phyloP scores from a whole-genome alignment of 2,797 vertebrate genomes.

The Acanthiza pusilla region DNA sequence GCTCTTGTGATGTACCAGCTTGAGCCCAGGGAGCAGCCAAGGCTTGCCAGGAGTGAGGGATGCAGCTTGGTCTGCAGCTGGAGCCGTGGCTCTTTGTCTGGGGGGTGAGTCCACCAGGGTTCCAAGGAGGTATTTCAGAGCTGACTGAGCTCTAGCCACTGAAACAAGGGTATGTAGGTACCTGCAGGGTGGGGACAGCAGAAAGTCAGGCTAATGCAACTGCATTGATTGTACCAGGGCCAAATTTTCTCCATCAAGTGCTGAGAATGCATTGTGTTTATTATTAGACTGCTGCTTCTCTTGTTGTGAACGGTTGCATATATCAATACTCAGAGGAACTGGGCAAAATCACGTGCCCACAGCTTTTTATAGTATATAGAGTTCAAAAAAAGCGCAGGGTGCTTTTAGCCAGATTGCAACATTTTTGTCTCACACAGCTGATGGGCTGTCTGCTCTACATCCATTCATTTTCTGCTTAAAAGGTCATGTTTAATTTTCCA shows the following conservation, averaged over 20 bases:
- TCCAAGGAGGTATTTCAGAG: not conserved
- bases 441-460: not conserved
- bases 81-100: fast-evolving
- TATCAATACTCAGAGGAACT: not conserved
- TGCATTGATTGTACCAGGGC: not conserved
- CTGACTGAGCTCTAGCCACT: not conserved
- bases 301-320: not conserved
- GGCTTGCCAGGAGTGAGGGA: not conserved
- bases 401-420: slow-evolving; percentile 29
- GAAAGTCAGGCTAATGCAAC: not conserved
- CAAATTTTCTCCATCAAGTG: slow-evolving; percentile 6
- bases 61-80: not conserved
- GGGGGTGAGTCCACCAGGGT: not conserved
- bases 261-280: not conserved
- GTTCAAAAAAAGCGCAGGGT: not conserved
- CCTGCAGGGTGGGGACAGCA: not conserved
- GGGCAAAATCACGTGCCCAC: not conserved
- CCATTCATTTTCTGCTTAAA: slow-evolving; percentile 35
- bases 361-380: not conserved
- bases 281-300: not conserved
- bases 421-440: not conserved
- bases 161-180: not conserved
- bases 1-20: not conserved
- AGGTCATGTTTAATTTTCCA: slow-evolving; percentile 46
- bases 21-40: not conserved